phyloP scores from a whole-genome alignment of 2,797 vertebrate species.

The Crocodylus rhombifer region DNA sequence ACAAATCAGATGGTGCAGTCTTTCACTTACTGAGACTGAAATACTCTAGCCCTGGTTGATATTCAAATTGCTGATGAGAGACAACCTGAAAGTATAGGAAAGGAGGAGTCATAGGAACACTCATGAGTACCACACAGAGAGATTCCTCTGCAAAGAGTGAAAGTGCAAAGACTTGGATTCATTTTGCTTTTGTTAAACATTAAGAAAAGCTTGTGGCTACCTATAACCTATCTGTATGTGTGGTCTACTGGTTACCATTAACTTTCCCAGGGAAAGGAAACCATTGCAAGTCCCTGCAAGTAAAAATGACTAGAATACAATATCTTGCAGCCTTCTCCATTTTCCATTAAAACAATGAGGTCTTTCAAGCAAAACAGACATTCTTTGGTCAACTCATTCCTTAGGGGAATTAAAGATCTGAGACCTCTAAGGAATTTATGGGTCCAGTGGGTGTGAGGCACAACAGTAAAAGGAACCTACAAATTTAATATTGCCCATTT shows the following conservation, averaged over 20 bases:
- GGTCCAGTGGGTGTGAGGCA: conserved; percentile 29
- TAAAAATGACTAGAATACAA: conserved; percentile 62
- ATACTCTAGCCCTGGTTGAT: background rate
- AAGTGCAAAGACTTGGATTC: background rate
- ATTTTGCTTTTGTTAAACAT: background rate
- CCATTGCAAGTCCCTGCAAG: conserved; percentile 30
- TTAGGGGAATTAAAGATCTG: conserved; percentile 64
- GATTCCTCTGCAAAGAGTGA: background rate
- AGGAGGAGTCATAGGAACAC: background rate
- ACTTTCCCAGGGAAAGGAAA: conserved; percentile 39
- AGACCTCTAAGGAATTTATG: conserved; percentile 71
- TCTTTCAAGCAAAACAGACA: conserved; percentile 62
- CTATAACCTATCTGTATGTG: conserved; percentile 31
- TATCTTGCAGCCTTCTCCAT: conserved; percentile 68
- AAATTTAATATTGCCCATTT: conserved; percentile 47
- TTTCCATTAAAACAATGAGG: conserved; percentile 64
- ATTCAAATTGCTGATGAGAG: background rate
- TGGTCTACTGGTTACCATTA: conserved; percentile 57
- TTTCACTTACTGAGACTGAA: background rate
- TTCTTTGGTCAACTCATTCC: conserved; percentile 57
- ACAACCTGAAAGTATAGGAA: background rate
- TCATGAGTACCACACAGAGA: background rate
- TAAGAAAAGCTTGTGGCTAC: background rate
- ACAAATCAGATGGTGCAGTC: background rate
- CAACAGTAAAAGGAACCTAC: conserved; percentile 22